Evolutionary conservation across 2,113 vertebrate genomes (phyloP).

Genomic region (Formicarius rufipectus): DNA sequence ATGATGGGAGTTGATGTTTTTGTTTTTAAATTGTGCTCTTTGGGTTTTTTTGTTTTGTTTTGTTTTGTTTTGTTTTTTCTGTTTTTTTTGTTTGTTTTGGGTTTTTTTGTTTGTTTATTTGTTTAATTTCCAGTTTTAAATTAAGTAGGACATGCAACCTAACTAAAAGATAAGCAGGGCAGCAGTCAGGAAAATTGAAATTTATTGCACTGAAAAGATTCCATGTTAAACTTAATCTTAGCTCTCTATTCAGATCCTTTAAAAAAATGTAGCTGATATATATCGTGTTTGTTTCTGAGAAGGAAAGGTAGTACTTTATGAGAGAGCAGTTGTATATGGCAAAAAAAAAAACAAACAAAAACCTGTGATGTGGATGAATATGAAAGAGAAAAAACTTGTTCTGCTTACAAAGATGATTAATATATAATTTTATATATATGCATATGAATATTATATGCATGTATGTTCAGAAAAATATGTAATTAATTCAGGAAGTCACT

Average conservation of each 20-base stretch:
- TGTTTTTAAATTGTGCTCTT: neutral
- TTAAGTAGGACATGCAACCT: neutral
- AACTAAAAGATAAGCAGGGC: neutral
- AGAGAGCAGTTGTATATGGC: neutral
- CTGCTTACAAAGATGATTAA: neutral
- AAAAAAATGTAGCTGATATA: neutral
- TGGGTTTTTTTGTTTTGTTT: rapidly evolving
- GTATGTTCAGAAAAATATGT: neutral
- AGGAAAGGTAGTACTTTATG: neutral
- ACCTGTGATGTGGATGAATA: neutral
- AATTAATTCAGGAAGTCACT: neutral
- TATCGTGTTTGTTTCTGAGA: neutral
- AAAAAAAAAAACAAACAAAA: neutral
- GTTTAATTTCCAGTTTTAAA: neutral
- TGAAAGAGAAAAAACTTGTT: neutral
- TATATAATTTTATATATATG: no score
- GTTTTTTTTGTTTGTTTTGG: neutral
- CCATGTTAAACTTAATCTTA: neutral
- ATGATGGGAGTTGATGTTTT: neutral
- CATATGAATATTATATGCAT: neutral
- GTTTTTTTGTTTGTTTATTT: rapidly evolving
- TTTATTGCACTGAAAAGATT: neutral
- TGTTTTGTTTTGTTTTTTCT: no score
- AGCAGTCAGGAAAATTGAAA: neutral
- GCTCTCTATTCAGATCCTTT: neutral